phyloP scores from a whole-genome alignment of 1,140 invertebrate species.

The Conopomorpha cramerella region DNA sequence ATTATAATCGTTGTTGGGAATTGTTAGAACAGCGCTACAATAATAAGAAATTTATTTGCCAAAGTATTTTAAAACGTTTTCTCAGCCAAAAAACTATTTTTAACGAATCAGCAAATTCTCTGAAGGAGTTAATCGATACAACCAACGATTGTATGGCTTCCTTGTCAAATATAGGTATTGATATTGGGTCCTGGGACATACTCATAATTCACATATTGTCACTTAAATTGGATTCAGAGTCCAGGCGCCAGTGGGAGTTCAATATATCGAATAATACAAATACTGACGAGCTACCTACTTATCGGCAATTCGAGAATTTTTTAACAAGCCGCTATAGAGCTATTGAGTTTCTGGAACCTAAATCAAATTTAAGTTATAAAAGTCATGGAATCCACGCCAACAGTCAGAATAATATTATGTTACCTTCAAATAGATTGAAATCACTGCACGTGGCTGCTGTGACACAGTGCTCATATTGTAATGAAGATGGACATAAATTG shows the following conservation, averaged over 20 bases:
- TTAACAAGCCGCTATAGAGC: constrained; percentile 8
- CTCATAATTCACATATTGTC: constrained; percentile 10
- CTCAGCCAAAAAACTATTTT: constrained; percentile 3
- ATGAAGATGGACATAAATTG: constrained; percentile 1
- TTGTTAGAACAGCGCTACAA: background rate
- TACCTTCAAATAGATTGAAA: background rate
- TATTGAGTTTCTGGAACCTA: constrained; percentile 9
- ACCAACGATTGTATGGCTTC: constrained; percentile 9
- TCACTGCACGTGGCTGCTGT: background rate
- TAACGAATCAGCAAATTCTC: background rate
- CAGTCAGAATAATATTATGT: constrained; percentile 1
- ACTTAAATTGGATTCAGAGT: constrained; percentile 8
- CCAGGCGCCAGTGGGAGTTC: constrained; percentile 11
- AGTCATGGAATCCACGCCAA: background rate
- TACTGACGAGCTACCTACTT: constrained; percentile 9
- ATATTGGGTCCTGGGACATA: constrained; percentile 8
- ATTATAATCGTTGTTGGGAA: background rate
- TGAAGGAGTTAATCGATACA: constrained; percentile 9
- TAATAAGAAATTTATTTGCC: constrained; percentile 1
- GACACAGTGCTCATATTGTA: constrained; percentile 5
- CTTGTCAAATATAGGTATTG: constrained; percentile 7
- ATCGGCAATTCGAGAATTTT: constrained; percentile 10
- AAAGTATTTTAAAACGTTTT: constrained; percentile 4
- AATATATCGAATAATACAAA: background rate
- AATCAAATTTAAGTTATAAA: background rate